phyloP scores from a whole-genome alignment of 2,113 vertebrate genomes.

The Callospermophilus lateralis region DNA sequence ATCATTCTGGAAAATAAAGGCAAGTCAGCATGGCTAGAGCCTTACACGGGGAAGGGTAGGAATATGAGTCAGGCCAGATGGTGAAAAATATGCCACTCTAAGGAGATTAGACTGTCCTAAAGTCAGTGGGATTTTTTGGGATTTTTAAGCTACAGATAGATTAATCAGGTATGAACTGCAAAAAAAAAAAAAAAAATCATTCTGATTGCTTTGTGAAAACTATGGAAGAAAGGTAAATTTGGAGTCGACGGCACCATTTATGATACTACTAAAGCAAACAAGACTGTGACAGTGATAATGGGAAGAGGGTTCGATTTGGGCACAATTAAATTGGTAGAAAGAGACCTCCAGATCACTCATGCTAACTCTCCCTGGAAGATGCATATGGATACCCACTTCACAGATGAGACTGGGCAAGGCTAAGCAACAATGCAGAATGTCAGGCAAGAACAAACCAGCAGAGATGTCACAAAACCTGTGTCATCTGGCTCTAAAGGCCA shows the following conservation, averaged over 20 bases:
- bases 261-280: background rate
- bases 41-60: background rate
- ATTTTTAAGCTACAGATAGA: background rate
- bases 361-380: background rate
- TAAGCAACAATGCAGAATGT: background rate
- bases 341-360: background rate
- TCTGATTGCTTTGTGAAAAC: background rate
- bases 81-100: background rate
- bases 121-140: background rate
- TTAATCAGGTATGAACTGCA: background rate
- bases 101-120: background rate
- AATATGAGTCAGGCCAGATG: background rate
- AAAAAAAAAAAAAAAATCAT: background rate
- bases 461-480: background rate
- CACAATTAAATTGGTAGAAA: background rate
- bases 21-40: background rate
- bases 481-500: background rate
- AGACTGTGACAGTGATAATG: background rate
- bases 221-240: background rate
- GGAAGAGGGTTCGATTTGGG: background rate
- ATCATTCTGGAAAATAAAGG: background rate
- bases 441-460: background rate
- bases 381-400: background rate
- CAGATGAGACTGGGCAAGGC: background rate
- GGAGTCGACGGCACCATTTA: background rate